Evolutionary conservation across 2,888 invertebrate genomes (phyloP), one percentile per base, ranked within the genome.

Genomic region (Troglohyphantes excavatus): DNA sequence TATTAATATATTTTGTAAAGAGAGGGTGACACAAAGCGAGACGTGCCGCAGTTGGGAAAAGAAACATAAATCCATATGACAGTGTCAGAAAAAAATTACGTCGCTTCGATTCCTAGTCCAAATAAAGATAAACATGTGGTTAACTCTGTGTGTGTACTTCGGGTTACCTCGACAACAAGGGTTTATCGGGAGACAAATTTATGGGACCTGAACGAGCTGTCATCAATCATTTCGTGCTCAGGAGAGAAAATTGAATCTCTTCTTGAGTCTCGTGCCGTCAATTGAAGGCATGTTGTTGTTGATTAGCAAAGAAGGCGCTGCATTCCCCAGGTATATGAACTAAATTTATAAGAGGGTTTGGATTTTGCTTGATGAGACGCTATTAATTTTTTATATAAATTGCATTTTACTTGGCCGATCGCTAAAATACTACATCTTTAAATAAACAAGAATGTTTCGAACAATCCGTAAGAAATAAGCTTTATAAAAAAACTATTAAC

Each of bases 71-170:
- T 83, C 70, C 39, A 46, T 46, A 17, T 83, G 43, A 21, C 83
- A 46, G 63, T 83, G 83, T 63, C 83, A 83, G 83, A 63, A 83
- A 43, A 39, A 39, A 73, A 23, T 43, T 63, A 73, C 63, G 46
- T 83, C 46, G 46, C 26, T 73, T 72, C 65, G 70, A 73, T 83
- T 72, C 63, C 68, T 2, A 19, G 39, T 61, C 53, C 61, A n/a
- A 17, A 23, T 61, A 83, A 73, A 63, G 73, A 83, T 46, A 61
- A 61, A 87, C 72, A 79, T 87, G 87, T 43, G 79, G 79, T 86
- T 79, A 23, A 27, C 13, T 27, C 61, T 46, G 9, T 46, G 46
- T 17, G 17, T 70, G 39, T 76, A 33, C 73, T 65, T 75, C 29
- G 76, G n/a, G n/a, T n/a, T 9, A 76, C 68, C 78, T 85, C 68